Evolutionary conservation across 2,797 vertebrate genomes (phyloP).

Genomic region (Microchirus variegatus): DNA sequence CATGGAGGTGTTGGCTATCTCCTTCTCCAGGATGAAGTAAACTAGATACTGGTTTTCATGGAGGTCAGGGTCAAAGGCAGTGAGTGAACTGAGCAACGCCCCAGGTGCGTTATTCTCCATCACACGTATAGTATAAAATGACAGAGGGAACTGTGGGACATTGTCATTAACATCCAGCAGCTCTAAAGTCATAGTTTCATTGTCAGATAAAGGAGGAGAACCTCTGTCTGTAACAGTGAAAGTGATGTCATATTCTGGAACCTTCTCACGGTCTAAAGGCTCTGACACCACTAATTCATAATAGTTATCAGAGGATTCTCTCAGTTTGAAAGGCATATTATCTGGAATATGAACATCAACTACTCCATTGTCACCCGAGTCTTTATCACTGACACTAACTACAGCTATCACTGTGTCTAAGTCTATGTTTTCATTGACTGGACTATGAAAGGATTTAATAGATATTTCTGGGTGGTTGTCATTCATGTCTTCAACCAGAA

Average conservation of each 20-base stretch:
- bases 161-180: constrained; percentile 79
- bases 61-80: constrained; percentile 58
- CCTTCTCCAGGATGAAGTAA: constrained; percentile 63
- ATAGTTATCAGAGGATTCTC: constrained; percentile 62
- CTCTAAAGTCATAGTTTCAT: constrained; percentile 71
- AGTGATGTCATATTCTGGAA: constrained; percentile 68
- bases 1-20: too few species aligned
- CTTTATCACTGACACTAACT: constrained; percentile 30
- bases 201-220: constrained; percentile 65
- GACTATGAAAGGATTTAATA: too few species aligned
- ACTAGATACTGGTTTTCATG: constrained; percentile 68
- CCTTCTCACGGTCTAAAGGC: constrained; percentile 68
- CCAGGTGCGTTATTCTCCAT: constrained; percentile 69
- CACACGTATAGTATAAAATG: constrained; percentile 66
- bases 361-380: constrained; percentile 78
- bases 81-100: too few species aligned
- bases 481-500: constrained; percentile 12
- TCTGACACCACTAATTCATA: constrained; percentile 68
- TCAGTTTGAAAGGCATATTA: constrained; percentile 71
- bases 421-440: too few species aligned
- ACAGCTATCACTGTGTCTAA: too few species aligned
- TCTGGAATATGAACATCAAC: constrained; percentile 67
- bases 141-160: constrained; percentile 63
- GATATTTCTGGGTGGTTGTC: constrained; percentile 24
- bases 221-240: constrained; percentile 70